Evolutionary conservation across 2,888 invertebrate species (phyloP).

Genomic region (Lapara coniferarum): DNA sequence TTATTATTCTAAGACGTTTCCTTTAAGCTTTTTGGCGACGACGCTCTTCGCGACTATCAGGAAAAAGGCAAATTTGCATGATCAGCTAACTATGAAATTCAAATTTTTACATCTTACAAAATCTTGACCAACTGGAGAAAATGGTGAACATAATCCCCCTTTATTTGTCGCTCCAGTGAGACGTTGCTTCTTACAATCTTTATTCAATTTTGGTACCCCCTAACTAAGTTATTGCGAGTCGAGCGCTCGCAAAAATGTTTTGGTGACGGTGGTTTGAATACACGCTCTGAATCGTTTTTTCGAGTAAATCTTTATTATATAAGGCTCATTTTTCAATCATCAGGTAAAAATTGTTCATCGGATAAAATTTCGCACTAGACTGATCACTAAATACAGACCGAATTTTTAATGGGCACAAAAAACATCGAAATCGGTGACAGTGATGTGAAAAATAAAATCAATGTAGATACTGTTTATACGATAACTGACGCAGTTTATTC

Average conservation of each 20-base stretch:
- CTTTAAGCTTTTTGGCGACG: no score
- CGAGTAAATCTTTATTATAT: not conserved
- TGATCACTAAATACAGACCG: no score
- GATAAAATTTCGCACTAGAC: no score
- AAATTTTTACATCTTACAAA: conserved; percentile 4
- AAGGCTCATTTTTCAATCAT: not conserved
- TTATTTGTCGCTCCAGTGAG: conserved; percentile 22
- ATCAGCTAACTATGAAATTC: not conserved
- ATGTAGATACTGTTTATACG: not conserved
- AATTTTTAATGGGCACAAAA: not conserved
- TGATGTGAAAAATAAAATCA: not conserved
- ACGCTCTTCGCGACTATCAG: not conserved
- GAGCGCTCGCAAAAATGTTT: conserved; percentile 1
- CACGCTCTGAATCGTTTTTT: conserved; percentile 3
- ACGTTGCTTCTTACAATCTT: conserved; percentile 20
- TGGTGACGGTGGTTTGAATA: conserved; percentile 2
- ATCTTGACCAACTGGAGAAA: conserved; percentile 8
- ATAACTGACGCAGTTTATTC: not conserved
- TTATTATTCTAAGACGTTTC: no score
- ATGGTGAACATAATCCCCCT: conserved; percentile 13
- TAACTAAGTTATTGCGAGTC: conserved; percentile 11
- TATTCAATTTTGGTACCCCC: conserved; percentile 14
- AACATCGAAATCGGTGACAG: not conserved
- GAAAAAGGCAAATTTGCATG: not conserved
- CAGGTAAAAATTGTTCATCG: no score